Conservation (phyloP, 2,797 vertebrate genomes). For the Girardinus metallicus region DNA sequence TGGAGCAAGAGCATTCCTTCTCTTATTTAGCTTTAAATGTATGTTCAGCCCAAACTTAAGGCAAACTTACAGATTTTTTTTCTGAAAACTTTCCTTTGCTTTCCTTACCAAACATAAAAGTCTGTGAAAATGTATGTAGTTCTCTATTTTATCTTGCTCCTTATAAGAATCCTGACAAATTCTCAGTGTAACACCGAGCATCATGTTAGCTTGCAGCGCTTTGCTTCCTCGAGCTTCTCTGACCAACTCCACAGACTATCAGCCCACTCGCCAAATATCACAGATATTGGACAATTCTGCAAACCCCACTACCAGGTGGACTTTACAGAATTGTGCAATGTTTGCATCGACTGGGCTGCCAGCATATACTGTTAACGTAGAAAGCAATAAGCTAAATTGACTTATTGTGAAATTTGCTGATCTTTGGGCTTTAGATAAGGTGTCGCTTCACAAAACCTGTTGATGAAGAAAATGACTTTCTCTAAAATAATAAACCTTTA, state of each 20-base stretch:
- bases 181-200: background rate
- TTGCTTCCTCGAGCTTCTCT: background rate
- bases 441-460: slow-evolving; percentile 10
- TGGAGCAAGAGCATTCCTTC: background rate
- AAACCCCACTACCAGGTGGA: background rate
- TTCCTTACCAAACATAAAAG: slow-evolving; percentile 5
- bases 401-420: background rate
- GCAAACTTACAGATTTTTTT: slow-evolving; percentile 6
- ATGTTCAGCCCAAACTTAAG: slow-evolving; percentile 27
- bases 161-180: background rate
- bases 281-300: slow-evolving; percentile 31
- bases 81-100: background rate
- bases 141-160: background rate
- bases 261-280: slow-evolving; percentile 40
- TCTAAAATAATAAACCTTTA: background rate
- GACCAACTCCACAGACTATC: slow-evolving; percentile 2
- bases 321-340: slow-evolving; percentile 22
- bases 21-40: background rate
- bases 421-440: background rate
- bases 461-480: background rate
- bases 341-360: slow-evolving; percentile 36
- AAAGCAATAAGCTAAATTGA: background rate
- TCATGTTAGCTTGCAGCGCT: background rate
- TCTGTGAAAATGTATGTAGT: background rate
- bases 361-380: slow-evolving; percentile 10